These are phyloP conservation scores for Acrobasis consociella DNA, from an alignment of 2,888 invertebrate genomes.

Conservation along the genomic window DNA sequence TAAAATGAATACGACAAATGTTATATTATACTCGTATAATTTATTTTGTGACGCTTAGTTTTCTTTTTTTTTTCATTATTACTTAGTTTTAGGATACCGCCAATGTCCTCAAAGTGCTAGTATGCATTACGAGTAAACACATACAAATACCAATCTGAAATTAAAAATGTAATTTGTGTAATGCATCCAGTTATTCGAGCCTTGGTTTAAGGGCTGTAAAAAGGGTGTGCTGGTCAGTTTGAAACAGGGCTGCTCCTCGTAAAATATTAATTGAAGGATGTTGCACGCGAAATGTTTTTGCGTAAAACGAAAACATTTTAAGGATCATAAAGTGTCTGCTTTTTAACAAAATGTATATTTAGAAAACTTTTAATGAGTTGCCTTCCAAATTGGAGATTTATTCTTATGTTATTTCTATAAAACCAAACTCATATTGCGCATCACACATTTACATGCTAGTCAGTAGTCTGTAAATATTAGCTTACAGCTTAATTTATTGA, in stretches of 20 bases:
- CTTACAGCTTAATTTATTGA: too few species aligned
- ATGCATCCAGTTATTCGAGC: slow-evolving; percentile 59
- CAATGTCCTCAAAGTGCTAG: slow-evolving; percentile 19
- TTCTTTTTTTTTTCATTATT: too few species aligned
- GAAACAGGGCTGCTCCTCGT: slow-evolving; percentile 27
- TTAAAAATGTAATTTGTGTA: slow-evolving; percentile 67
- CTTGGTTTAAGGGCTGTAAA: slow-evolving; percentile 42
- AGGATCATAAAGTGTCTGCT: background rate
- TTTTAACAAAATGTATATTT: background rate
- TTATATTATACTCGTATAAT: too few species aligned
- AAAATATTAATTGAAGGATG: slow-evolving; percentile 15
- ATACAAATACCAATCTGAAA: slow-evolving; percentile 50
- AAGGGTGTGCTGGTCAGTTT: slow-evolving; percentile 9
- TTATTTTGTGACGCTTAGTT: too few species aligned
- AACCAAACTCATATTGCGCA: too few species aligned
- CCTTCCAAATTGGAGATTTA: too few species aligned
- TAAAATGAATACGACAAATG: too few species aligned
- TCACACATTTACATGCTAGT: too few species aligned
- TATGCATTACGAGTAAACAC: slow-evolving; percentile 40
- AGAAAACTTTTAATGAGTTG: too few species aligned
- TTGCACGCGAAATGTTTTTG: background rate
- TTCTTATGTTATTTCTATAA: too few species aligned
- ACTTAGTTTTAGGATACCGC: too few species aligned
- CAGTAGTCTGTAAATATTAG: too few species aligned
- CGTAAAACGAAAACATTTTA: background rate